Conservation (phyloP, 2,888 invertebrate genomes). For the Dione juno region DNA sequence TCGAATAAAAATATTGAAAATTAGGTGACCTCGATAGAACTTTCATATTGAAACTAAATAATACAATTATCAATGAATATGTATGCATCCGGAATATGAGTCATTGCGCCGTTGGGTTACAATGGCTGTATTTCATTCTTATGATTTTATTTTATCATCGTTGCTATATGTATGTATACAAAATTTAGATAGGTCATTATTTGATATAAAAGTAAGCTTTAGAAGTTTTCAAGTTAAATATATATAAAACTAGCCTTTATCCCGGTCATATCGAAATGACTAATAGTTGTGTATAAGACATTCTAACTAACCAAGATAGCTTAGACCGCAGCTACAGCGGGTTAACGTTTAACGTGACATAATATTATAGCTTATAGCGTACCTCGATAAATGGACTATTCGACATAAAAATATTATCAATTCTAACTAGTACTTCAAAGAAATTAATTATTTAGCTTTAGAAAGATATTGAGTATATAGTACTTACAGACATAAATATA, state of each 20-base stretch:
- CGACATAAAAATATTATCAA: too few species aligned
- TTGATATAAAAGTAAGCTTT: neutral
- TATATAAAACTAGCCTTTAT: neutral
- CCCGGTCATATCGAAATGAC: too few species aligned
- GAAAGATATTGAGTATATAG: too few species aligned
- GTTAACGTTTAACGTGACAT: too few species aligned
- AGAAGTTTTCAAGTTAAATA: neutral
- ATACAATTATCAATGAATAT: slow-evolving; percentile 42
- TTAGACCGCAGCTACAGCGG: too few species aligned
- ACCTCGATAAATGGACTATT: too few species aligned
- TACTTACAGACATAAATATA: too few species aligned
- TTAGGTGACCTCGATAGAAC: slow-evolving; percentile 23
- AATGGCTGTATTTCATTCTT: neutral
- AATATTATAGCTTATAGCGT: too few species aligned
- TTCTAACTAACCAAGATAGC: too few species aligned
- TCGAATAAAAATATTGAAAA: slow-evolving; percentile 23
- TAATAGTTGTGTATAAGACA: too few species aligned
- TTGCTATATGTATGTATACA: neutral
- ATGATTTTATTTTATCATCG: slow-evolving; percentile 8
- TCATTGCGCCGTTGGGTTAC: slow-evolving; percentile 39
- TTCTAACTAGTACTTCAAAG: too few species aligned
- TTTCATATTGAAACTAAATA: slow-evolving; percentile 35
- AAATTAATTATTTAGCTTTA: too few species aligned
- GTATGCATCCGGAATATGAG: slow-evolving; percentile 58
- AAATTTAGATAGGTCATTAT: neutral